Conservation (phyloP, 37 sponge, comb jelly and placozoan genomes). For the Beroe ovata region DNA sequence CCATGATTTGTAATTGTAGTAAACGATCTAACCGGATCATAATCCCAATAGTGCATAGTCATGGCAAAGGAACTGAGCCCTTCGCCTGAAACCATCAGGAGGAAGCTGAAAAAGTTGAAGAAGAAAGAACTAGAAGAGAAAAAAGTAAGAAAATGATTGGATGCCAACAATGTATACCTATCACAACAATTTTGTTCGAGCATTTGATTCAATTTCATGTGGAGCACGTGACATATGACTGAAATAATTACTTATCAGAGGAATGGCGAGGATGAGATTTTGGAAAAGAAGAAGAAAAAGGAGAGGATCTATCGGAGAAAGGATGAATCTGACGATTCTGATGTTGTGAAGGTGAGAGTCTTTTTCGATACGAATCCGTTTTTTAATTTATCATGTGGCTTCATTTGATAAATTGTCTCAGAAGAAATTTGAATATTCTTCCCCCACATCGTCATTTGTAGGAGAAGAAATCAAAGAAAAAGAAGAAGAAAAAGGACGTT, state of each 20-base stretch:
- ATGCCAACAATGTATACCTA: no score
- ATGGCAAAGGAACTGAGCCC: constrained; percentile 32
- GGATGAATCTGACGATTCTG: constrained; percentile 42
- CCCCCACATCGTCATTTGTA: background rate
- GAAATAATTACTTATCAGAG: no score
- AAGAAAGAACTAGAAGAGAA: constrained; percentile 14
- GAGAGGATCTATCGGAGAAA: background rate
- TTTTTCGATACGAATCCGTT: background rate
- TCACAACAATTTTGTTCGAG: no score
- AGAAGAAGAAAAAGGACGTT: no score
- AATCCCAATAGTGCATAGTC: no score
- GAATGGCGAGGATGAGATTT: background rate
- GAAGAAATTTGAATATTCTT: background rate
- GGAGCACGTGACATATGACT: no score
- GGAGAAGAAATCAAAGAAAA: constrained; percentile 35
- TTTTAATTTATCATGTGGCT: background rate
- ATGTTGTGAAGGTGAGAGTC: background rate
- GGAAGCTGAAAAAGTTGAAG: constrained; percentile 6
- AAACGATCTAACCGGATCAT: no score
- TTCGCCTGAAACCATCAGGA: constrained; percentile 18
- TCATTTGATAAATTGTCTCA: background rate
- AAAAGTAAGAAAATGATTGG: no score
- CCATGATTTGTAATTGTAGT: no score
- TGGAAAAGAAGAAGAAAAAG: constrained; percentile 30
- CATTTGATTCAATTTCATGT: no score